Base-by-base conservation (phyloP, 2,113 vertebrate genomes). In the Marmota monax region DNA sequence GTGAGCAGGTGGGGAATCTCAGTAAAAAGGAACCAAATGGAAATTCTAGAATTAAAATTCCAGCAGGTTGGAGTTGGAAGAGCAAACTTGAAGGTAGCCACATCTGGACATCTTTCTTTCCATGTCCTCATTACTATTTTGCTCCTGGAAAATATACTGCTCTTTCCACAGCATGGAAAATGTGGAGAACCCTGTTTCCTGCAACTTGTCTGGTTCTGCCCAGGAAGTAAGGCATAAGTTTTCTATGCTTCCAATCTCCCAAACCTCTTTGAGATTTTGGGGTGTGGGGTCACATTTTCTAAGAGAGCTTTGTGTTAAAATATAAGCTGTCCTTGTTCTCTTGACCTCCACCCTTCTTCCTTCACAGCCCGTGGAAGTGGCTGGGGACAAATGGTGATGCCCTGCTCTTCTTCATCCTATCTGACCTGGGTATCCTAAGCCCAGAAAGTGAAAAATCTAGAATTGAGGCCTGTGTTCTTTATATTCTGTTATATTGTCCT, bases 41-140 rank as follows among this genome's bases (percentile, higher is more conserved):
- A 88, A 88, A 84, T 76, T 93, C 63, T 76, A 84, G 86, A 95
- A 90, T 37, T 88, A 69, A 84, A 84, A 79, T 5, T 77, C 61
- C 1, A 91, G 73, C 48, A 93, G 48, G 11, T 72, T 91, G 22
- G n/a, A 70, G 16, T 27, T 94, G 67, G 67, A 51, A 87, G 51
- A 39, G n/a, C 73, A 25, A 80, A 9, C 42, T 16, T 80, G 53
- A 90, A 76, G 67, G 70, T 39, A 74, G 53, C 39, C 7, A 42
- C 11, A 7, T 45, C 65, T 69, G 34, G 11, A 86, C 29, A 10
- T 56, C 25, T n/a, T 93, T 86, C 91, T 74, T 39, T 90, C 18
- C 18, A 78, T 17, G 48, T 79, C 39, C 25, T 94, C 53, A 27
- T 42, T 83, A 32, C 23, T 79, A 76, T 51, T 61, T 78, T 58